Percentiles rank a stretch among this genome's conserved stretches.
Conservation (phyloP, 2,113 vertebrate genomes). For the Chrysochloris asiatica region DNA sequence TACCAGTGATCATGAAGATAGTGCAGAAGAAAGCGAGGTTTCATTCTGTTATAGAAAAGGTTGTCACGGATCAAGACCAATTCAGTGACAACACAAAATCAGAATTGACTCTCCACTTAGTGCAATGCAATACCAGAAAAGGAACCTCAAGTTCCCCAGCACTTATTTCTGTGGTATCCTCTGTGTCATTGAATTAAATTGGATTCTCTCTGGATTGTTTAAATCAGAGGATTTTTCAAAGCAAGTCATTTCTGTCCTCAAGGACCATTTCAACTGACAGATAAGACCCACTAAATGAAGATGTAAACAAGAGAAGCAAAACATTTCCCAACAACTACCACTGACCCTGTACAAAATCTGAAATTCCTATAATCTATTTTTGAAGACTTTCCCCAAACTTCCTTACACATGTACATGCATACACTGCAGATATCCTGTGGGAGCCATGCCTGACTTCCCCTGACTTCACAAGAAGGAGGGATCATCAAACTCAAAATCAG, state of each 20-base stretch:
- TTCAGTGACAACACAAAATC: not conserved
- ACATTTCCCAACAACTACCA: constrained; percentile 10
- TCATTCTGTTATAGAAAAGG: not conserved
- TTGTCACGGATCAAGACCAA: not conserved
- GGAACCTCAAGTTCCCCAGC: not conserved
- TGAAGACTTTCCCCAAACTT: not conserved
- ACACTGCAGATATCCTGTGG: too few relatives aligned
- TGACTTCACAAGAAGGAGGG: too few relatives aligned
- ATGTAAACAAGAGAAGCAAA: constrained; percentile 13
- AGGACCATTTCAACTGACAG: not conserved
- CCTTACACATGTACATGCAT: not conserved
- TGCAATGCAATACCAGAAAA: not conserved
- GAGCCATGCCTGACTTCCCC: too few relatives aligned
- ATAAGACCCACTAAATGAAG: not conserved
- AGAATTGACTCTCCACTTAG: not conserved
- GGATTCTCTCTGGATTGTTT: not conserved
- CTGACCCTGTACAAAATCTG: not conserved
- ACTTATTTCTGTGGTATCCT: constrained; percentile 11
- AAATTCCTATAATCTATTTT: not conserved
- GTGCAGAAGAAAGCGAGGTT: not conserved
- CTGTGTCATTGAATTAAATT: not conserved
- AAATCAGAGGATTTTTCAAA: not conserved
- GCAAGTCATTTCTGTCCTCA: not conserved
- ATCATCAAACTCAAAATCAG: too few relatives aligned
- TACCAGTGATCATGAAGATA: not conserved